Evolutionary conservation across 2,888 invertebrate genomes (phyloP).

Genomic region (Diplazon laetatorius): DNA sequence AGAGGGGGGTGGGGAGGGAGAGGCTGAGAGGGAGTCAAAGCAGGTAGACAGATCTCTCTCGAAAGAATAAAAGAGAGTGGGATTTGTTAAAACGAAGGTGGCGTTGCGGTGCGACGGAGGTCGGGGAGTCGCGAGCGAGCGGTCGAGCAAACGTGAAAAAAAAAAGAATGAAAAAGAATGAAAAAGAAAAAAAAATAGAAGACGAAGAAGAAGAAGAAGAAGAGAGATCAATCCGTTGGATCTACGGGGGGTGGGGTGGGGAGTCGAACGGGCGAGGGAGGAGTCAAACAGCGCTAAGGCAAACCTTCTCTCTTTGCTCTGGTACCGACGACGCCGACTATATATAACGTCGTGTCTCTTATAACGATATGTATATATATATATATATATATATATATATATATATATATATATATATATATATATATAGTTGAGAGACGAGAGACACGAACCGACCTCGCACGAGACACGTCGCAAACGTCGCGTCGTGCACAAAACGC

Average conservation of each 20-base stretch:
- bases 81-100: conserved; percentile 19
- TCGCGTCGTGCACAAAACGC: conserved; percentile 48
- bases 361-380: not conserved
- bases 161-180: conserved; percentile 33
- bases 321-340: conserved; percentile 52
- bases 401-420: conserved; percentile 17
- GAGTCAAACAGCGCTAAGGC: conserved; percentile 76
- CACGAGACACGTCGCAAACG: conserved; percentile 47
- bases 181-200: conserved; percentile 14
- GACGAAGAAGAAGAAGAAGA: conserved; percentile 36
- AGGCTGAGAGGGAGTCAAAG: not conserved
- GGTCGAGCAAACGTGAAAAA: conserved; percentile 37
- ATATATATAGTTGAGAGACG: too few relatives aligned
- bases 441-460: conserved; percentile 30
- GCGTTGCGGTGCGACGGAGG: conserved; percentile 4
- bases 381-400: too few relatives aligned
- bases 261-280: conserved; percentile 71
- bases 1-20: not conserved
- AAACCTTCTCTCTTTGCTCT: conserved; percentile 73
- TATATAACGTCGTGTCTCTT: conserved; percentile 16
- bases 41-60: conserved; percentile 38
- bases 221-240: conserved; percentile 65
- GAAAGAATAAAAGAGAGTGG: conserved; percentile 46
- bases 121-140: not conserved
- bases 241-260: conserved; percentile 65